Base-by-base conservation (phyloP, 2,113 vertebrate genomes). In the Tyto alba region DNA sequence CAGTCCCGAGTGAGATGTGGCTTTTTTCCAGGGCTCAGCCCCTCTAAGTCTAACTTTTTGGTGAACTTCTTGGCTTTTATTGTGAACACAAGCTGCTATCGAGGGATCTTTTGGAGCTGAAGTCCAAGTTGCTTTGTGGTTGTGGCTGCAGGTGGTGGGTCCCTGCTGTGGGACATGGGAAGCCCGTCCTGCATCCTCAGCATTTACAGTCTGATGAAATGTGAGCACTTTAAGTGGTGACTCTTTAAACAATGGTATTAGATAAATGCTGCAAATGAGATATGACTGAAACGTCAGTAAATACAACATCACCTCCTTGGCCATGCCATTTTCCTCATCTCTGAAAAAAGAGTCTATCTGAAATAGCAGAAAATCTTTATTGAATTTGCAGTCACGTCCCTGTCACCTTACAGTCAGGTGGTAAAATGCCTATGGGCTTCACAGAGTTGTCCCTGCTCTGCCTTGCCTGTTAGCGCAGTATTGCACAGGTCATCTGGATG, bases 1-100 rank as follows among this genome's bases (percentile, higher is more conserved):
- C 60, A 60, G n/a, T 22, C 40, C 21, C 0, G 0, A 66, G 45
- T 9, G 29, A 74, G 45, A 27, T 0, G 1, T 0, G 2, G 3
- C 14, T 43, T 63, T 9, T 75, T 50, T 13, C 16, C 11, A 38
- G 18, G 26, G 55, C 32, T 76, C 32, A 69, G 11, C 15, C 22
- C 9, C 41, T 43, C 22, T n/a, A n/a, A 14, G 17, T 11, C 60
- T 74, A 27, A 36, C 22, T 38, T 56, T 56, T 30, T n/a, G 19
- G 21, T 63, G 27, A 43, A 18, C 22, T 30, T 23, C 69, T 83
- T 50, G 43, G 26, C 32, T 71, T 76, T 76, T 63, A 21, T 15
- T 38, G 16, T 34, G 22, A 87, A 55, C 20, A 29, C 11, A 76
- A 68, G 13, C 41, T 63, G 41, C n/a, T 75, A 2, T 10, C 34